Conservation (phyloP, 2,888 invertebrate species). For the Lumbricus terrestris region DNA sequence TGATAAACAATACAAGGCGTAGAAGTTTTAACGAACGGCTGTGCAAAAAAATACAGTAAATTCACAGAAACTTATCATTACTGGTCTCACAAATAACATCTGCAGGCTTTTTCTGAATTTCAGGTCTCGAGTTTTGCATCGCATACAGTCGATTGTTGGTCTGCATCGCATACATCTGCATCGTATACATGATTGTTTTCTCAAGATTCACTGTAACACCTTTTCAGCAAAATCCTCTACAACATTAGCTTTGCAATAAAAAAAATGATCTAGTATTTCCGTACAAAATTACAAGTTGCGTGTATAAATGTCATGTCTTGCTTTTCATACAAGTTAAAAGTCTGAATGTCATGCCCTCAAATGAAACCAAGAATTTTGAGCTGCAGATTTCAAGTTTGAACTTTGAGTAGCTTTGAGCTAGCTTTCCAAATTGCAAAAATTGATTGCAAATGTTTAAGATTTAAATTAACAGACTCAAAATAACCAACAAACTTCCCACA, state of each 20-base stretch:
- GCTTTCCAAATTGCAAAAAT: background rate
- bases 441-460: background rate
- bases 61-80: background rate
- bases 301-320: background rate
- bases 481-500: background rate
- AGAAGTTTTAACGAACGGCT: background rate
- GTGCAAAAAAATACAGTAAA: slow-evolving; percentile 3
- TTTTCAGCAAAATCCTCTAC: background rate
- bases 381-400: background rate
- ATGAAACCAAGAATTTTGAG: background rate
- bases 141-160: too few species aligned
- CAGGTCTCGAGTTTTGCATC: background rate
- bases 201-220: background rate
- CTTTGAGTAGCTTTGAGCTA: background rate
- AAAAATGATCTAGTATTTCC: background rate
- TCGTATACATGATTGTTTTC: background rate
- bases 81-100: background rate
- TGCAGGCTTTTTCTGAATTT: background rate
- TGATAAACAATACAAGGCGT: background rate
- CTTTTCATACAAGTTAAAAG: background rate
- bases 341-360: background rate
- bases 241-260: background rate
- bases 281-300: background rate
- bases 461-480: background rate
- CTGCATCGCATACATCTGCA: background rate